phyloP scores from a whole-genome alignment of 2,797 vertebrate genomes.

The Falco peregrinus region DNA sequence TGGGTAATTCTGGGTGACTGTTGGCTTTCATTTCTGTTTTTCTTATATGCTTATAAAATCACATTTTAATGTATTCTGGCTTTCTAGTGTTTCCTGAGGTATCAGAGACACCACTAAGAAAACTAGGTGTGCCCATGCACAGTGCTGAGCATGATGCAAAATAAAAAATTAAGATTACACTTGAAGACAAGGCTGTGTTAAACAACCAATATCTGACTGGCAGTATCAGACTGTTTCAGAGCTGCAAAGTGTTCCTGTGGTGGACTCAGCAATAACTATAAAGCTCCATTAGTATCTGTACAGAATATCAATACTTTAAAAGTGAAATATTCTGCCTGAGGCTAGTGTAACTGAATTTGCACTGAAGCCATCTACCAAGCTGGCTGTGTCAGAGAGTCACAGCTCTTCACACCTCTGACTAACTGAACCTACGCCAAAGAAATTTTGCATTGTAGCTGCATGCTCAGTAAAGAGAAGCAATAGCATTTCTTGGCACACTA shows the following conservation, averaged over 20 bases:
- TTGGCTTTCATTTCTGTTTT: not conserved
- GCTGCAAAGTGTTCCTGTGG: not conserved
- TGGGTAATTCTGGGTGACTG: not conserved
- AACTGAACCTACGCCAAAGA: not conserved
- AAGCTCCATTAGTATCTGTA: not conserved
- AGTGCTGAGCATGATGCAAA: not conserved
- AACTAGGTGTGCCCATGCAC: not conserved
- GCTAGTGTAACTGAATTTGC: not conserved
- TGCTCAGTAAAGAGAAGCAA: not conserved
- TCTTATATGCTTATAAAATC: not conserved
- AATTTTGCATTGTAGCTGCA: not conserved
- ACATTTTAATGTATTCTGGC: not conserved
- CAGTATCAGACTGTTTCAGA: not conserved
- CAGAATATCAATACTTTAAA: not conserved
- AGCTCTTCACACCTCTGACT: not conserved
- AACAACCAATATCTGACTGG: not conserved
- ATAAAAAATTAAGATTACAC: not conserved
- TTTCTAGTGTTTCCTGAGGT: not conserved
- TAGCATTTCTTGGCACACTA: not conserved
- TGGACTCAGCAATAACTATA: not conserved
- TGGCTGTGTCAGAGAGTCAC: accelerated
- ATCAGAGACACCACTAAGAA: not conserved
- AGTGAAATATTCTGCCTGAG: not conserved
- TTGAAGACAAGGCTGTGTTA: not conserved
- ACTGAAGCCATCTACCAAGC: not conserved